These are phyloP conservation scores for Parthenolecanium corni DNA, from an alignment of 2,888 invertebrate species.

Conservation along the genomic window DNA sequence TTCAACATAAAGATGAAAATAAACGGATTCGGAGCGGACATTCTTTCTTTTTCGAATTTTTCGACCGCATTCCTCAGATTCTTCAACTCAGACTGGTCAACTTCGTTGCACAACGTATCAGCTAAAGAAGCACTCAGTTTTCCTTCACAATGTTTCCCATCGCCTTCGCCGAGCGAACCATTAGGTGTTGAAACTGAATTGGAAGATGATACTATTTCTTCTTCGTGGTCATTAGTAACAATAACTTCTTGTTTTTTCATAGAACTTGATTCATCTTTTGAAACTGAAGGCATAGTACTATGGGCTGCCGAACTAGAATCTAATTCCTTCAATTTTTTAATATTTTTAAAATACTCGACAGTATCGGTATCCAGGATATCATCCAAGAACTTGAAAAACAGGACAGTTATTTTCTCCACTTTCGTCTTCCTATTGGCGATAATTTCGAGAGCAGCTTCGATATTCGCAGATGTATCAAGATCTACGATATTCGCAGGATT, in stretches of 20 bases:
- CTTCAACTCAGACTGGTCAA: neutral
- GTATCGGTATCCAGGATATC: constrained; percentile 2
- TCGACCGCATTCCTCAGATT: neutral
- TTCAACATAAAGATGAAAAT: neutral
- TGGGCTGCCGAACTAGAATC: neutral
- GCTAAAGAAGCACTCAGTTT: no score
- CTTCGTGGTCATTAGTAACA: no score
- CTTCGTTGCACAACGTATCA: no score
- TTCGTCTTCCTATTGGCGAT: constrained; percentile 3
- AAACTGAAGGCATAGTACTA: no score
- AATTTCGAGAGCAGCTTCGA: neutral
- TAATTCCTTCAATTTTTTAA: neutral
- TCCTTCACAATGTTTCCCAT: no score
- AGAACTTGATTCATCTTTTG: neutral
- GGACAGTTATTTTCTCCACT: constrained; percentile 2
- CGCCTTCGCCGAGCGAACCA: no score
- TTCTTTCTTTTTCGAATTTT: constrained; percentile 13
- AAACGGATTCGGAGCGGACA: constrained; percentile 18
- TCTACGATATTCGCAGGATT: neutral
- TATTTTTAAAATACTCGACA: constrained; percentile 5
- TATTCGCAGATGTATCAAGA: neutral
- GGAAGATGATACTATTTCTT: no score
- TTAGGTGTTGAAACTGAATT: no score
- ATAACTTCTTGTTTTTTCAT: neutral
- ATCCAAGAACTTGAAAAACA: neutral